phyloP scores from a whole-genome alignment of 2,113 vertebrate genomes.

The Pongo abelii region DNA sequence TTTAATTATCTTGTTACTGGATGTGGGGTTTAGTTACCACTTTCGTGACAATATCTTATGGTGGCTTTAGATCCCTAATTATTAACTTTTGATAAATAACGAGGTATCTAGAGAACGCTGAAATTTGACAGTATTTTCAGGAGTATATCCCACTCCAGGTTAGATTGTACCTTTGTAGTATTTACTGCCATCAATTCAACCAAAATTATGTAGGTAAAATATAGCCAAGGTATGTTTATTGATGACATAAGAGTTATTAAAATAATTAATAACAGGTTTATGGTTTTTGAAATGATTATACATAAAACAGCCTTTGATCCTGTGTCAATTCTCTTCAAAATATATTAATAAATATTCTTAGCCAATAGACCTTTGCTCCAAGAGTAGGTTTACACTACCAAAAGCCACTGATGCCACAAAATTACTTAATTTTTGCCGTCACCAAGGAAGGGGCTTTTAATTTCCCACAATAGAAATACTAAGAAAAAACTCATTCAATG shows the following conservation, averaged over 20 bases:
- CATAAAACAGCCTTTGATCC: not conserved
- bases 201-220: constrained; percentile 33
- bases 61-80: not conserved
- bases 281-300: not conserved
- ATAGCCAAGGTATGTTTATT: not conserved
- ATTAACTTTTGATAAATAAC: not conserved
- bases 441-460: not conserved
- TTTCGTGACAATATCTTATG: not conserved
- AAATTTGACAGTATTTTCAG: not conserved
- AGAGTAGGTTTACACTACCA: not conserved
- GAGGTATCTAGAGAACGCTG: not conserved
- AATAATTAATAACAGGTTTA: not conserved
- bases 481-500: not conserved
- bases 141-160: not conserved
- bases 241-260: not conserved
- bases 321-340: not conserved
- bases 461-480: not conserved
- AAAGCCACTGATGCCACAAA: not conserved
- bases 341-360: not conserved
- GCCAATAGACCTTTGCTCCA: not conserved
- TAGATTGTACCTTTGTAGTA: not conserved
- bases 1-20: constrained; percentile 8
- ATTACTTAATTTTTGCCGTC: not conserved
- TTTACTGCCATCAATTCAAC: not conserved
- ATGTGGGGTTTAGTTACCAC: not conserved